These are phyloP conservation scores for Proterorhinus semilunaris DNA, from an alignment of 2,113 vertebrate genomes.

Conservation along the genomic window DNA sequence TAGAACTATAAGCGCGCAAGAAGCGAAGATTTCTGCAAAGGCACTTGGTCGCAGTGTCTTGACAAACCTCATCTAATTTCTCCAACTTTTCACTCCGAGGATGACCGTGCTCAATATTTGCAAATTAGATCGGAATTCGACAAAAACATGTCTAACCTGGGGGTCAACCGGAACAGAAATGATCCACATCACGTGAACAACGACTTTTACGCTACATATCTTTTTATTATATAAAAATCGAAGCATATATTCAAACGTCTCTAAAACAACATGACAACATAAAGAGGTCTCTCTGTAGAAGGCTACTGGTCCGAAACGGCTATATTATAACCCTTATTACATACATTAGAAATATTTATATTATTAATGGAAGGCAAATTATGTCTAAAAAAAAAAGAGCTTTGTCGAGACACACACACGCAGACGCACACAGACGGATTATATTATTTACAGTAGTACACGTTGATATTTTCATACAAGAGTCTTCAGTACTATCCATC, in stretches of 20 bases:
- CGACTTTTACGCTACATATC: background rate
- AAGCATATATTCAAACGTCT: conserved; percentile 42
- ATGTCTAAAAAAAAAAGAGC: conserved; percentile 65
- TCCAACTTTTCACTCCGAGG: too few relatives aligned
- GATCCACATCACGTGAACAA: background rate
- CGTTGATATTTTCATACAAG: conserved; percentile 54
- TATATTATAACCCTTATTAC: conserved; percentile 46
- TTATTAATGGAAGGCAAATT: conserved; percentile 57
- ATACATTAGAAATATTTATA: conserved; percentile 71
- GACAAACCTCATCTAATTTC: too few relatives aligned
- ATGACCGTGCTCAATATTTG: too few relatives aligned
- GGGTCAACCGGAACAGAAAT: background rate
- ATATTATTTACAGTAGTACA: conserved; percentile 37
- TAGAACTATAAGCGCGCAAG: too few relatives aligned
- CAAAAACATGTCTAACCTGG: too few relatives aligned
- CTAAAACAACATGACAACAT: conserved; percentile 55
- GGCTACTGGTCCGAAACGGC: conserved; percentile 50
- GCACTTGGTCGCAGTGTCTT: too few relatives aligned
- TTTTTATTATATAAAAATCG: conserved; percentile 62
- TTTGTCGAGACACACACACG: conserved; percentile 29
- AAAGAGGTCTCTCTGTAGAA: conserved; percentile 35
- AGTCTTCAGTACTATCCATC: conserved; percentile 14
- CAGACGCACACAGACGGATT: conserved; percentile 39
- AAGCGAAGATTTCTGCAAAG: too few relatives aligned
- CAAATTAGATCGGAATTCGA: too few relatives aligned